Evolutionary conservation across 2,113 vertebrate genomes (phyloP), one percentile per base, ranked within the genome.

Genomic region (Gobiocypris rarus): DNA sequence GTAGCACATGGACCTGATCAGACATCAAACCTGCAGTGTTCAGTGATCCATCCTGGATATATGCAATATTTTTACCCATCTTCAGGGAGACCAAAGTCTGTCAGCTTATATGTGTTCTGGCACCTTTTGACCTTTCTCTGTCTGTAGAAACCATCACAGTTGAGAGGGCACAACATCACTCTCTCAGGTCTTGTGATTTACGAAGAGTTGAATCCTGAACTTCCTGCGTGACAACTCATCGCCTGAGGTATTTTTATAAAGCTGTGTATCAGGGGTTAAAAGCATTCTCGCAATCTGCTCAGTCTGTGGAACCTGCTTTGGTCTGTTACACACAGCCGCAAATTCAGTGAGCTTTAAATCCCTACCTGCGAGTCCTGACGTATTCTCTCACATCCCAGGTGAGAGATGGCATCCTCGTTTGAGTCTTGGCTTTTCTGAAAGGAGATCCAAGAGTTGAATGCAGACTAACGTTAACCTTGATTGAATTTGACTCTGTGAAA

Each of bases 371-470:
- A 67, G 43, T 81, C 61, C 78, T 81, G 61, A 81, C 26, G 61
- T 81, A 67, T 81, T 81, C 61, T 81, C 78, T 52, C 78, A 81
- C 78, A 81, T 81, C 78, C 78, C 78, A 67, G 41, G 78, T 81
- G 78, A 81, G 78, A 81, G 61, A 81, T 11, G 17, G 4, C 43
- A 28, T 65, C 43, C 61, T 67, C 45, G 13, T 81, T 81, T 81
- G 43, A 81, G 43, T 26, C 43, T 67, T n/a, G 6, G 56, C 56
- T 45, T 61, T 78, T 79, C 78, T 34, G 78, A 67, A 45, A 81
- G 26, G 24, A 65, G 77, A 80, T 80, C 41, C 77, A 31, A 81
- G 78, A 81, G 78, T 67, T 52, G 61, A 81, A 81, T 65, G 78
- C 78, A 81, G 61, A 81, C 15, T 26, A 81, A 81, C 56, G 38